Conservation (phyloP, 1,140 invertebrate genomes). For the Cepaea nemoralis region DNA sequence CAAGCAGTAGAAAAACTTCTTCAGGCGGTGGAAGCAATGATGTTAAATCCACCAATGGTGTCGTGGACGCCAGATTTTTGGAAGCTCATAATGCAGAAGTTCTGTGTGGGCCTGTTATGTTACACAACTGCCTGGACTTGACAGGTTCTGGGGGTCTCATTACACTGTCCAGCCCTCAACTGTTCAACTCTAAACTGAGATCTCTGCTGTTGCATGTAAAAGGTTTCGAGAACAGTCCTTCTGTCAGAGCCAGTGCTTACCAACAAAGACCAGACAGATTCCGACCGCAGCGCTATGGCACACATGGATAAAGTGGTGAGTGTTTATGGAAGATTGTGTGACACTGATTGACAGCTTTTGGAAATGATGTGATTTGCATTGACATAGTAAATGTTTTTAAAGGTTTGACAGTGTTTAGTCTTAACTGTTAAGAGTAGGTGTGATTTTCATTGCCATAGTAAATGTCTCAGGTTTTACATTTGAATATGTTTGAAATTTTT, state of each 20-base stretch:
- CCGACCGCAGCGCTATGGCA: background rate
- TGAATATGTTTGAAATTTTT: no score
- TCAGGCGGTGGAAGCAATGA: background rate
- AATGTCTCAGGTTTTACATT: no score
- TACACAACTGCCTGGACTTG: slow-evolving; percentile 85
- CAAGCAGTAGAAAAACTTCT: background rate
- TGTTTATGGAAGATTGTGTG: background rate
- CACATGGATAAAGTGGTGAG: slow-evolving; percentile 34
- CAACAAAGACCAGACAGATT: slow-evolving; percentile 42
- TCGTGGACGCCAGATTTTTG: slow-evolving; percentile 80
- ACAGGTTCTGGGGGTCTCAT: slow-evolving; percentile 86
- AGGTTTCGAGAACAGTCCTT: slow-evolving; percentile 69
- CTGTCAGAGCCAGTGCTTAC: slow-evolving; percentile 44
- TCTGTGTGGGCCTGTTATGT: slow-evolving; percentile 86
- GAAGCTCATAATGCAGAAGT: slow-evolving; percentile 89
- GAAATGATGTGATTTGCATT: no score
- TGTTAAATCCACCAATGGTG: slow-evolving; percentile 34
- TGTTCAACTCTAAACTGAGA: slow-evolving; percentile 83
- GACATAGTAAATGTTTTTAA: no score
- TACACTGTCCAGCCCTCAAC: slow-evolving; percentile 86
- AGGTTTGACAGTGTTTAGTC: no score
- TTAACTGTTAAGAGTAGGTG: no score
- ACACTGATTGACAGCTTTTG: background rate
- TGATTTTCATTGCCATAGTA: no score
- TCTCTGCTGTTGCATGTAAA: slow-evolving; percentile 89